A percentile compares a stretch with the other conserved stretches of the same genome.
These are phyloP conservation scores for Meliscaeva auricollis DNA, from an alignment of 2,888 invertebrate genomes.

Conservation along the genomic window DNA sequence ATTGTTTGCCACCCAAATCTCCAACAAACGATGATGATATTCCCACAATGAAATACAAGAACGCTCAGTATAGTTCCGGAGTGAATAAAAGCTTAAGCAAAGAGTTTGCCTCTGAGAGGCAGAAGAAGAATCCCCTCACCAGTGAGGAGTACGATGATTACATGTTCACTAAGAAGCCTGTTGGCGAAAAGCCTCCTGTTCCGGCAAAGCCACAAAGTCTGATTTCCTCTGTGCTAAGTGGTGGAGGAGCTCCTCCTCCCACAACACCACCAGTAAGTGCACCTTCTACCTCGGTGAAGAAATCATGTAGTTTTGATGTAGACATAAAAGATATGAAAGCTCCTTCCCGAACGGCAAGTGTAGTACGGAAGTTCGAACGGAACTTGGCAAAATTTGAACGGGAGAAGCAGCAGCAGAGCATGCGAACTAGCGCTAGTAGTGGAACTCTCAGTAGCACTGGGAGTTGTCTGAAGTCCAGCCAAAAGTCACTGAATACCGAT, in stretches of 20 bases:
- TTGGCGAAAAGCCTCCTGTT: conserved; percentile 81
- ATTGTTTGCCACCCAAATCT: conserved; percentile 72
- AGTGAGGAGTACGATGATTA: conserved; percentile 78
- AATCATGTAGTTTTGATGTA: conserved; percentile 81
- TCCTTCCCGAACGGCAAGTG: conserved; percentile 82
- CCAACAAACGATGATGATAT: conserved; percentile 80
- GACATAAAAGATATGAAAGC: conserved; percentile 78
- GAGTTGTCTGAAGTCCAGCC: conserved; percentile 82
- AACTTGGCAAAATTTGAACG: conserved; percentile 87
- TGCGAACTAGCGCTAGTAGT: conserved; percentile 82
- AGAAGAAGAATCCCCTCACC: conserved; percentile 80
- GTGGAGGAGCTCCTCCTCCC: conserved; percentile 77
- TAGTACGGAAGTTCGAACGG: conserved; percentile 84
- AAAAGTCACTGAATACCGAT: conserved; percentile 76
- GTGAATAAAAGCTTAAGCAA: conserved; percentile 83
- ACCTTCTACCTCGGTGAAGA: conserved; percentile 74
- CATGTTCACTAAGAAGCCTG: conserved; percentile 80
- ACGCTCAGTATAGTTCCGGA: conserved; percentile 82
- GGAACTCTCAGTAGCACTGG: conserved; percentile 80
- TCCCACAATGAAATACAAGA: conserved; percentile 82
- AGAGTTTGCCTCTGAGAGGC: conserved; percentile 83
- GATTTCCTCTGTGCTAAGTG: conserved; percentile 78
- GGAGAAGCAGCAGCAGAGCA: conserved; percentile 85
- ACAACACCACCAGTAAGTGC: not conserved
- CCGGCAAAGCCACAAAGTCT: conserved; percentile 82